Evolutionary conservation across 2,888 invertebrate species (phyloP).

Genomic region (Deilephila porcellus): DNA sequence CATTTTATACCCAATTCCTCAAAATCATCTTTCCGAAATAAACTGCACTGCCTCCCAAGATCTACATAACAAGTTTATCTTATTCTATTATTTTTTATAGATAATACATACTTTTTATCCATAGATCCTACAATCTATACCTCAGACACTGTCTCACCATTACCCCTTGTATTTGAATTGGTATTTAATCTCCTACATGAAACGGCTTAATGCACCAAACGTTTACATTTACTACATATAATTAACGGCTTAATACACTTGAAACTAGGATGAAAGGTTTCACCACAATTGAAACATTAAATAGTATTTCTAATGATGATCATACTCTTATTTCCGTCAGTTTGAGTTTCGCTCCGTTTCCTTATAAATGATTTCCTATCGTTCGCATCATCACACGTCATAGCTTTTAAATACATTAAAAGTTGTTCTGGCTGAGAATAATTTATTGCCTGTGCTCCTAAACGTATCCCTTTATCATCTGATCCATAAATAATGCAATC

Average conservation of each 20-base stretch:
- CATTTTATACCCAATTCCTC: not conserved
- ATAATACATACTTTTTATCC: no score
- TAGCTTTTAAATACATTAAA: no score
- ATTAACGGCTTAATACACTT: not conserved
- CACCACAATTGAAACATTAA: slow-evolving; percentile 4
- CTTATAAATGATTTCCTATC: not conserved
- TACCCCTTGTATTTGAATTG: not conserved
- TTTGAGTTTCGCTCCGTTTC: no score
- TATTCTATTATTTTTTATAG: not conserved
- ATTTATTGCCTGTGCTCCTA: not conserved
- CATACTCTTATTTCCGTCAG: no score
- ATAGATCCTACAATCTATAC: not conserved
- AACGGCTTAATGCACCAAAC: not conserved
- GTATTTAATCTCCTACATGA: no score
- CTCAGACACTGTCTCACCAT: not conserved
- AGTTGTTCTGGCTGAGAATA: slow-evolving; percentile 1
- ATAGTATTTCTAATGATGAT: not conserved
- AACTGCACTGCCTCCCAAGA: not conserved
- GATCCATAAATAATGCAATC: not conserved
- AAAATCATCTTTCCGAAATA: no score
- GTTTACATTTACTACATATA: not conserved
- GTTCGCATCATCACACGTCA: not conserved
- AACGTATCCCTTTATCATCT: slow-evolving; percentile 1
- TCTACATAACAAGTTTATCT: not conserved
- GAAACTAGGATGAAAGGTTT: not conserved